Base-by-base conservation (phyloP, 2,797 vertebrate genomes). In the Phrynocephalus vlangalii region DNA sequence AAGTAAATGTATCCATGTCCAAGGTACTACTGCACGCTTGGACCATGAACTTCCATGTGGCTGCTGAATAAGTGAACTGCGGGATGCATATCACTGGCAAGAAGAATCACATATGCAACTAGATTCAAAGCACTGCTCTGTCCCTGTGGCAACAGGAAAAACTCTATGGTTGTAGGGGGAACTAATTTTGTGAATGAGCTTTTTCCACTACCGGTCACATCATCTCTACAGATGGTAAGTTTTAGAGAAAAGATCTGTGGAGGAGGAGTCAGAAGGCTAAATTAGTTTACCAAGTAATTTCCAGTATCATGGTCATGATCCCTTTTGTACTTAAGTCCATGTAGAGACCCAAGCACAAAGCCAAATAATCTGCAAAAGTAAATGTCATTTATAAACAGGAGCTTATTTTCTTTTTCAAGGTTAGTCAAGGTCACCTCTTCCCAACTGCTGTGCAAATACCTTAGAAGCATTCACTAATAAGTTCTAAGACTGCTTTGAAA, bases 321-420 rank as follows among this genome's bases (percentile, higher is more conserved):
- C 3, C 1, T 5, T 75, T 20, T 75, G 30, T 60, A 73, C n/a
- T 26, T 82, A 60, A 8, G 28, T 79, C 71, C 87, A 85, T 5
- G 56, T 72, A 86, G n/a, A 16, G 11, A 1, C 0, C 2, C 33
- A 84, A 84, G 70, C n/a, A 5, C 6, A 38, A 8, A 0, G 77
- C 79, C 90, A 84, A 48, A 16, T 28, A 6, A 63, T 85, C 86
- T 56, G 52, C 8, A 0, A 56, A 56, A 56, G 52, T 56, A 56
- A 56, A 56, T 56, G 52, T 56, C 52, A 56, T 56, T 56, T 80
- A 80, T 78, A 86, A 82, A 38, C 28, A 73, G 56, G 28, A 4
- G 5, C 52, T 91, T 85, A 76, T 79, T 0, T 56, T 68, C 79
- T 87, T 0, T 83, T 92, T 89, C 48, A 87, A 0, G 3, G 6